Percentiles rank a stretch among this genome's conserved stretches.
Conservation (phyloP, 37 sponge, comb jelly and placozoan species). For the Cladorhizidae sp. region DNA sequence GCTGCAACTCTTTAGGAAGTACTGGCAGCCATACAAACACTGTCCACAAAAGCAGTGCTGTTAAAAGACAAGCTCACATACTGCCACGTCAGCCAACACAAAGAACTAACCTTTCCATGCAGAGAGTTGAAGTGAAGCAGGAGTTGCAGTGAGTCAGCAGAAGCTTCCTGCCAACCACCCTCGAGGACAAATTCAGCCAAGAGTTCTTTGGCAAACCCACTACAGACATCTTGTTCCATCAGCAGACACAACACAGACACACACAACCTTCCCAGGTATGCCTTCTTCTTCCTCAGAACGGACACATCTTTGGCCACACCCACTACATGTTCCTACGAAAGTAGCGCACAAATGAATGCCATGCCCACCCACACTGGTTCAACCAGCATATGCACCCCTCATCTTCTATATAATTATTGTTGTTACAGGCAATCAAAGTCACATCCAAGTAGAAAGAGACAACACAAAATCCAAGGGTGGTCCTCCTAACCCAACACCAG, state of each 20-base stretch:
- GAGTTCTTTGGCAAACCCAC: neutral
- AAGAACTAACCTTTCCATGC: neutral
- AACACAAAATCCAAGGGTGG: too few species aligned
- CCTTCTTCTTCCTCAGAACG: constrained; percentile 12
- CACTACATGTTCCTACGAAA: constrained; percentile 19
- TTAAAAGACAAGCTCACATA: too few species aligned
- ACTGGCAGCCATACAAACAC: too few species aligned
- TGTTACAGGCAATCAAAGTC: too few species aligned
- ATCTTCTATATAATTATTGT: too few species aligned
- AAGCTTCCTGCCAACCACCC: constrained; percentile 47
- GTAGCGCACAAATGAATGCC: too few species aligned
- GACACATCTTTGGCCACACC: constrained; percentile 22
- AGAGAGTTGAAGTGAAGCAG: constrained; percentile 6
- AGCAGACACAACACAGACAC: constrained; percentile 17
- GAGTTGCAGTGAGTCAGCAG: constrained; percentile 49
- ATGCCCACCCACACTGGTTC: too few species aligned
- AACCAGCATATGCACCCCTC: too few species aligned
- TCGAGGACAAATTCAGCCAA: constrained; percentile 9
- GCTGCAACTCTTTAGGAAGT: too few species aligned
- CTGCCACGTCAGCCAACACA: neutral
- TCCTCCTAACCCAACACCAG: too few species aligned
- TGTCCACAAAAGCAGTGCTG: too few species aligned
- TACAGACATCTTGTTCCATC: neutral
- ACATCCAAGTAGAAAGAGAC: too few species aligned
- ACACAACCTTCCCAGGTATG: constrained; percentile 47